Evolutionary conservation across 2,113 vertebrate species (phyloP), one percentile per base, ranked within the genome.

Genomic region (Galemys pyrenaicus): DNA sequence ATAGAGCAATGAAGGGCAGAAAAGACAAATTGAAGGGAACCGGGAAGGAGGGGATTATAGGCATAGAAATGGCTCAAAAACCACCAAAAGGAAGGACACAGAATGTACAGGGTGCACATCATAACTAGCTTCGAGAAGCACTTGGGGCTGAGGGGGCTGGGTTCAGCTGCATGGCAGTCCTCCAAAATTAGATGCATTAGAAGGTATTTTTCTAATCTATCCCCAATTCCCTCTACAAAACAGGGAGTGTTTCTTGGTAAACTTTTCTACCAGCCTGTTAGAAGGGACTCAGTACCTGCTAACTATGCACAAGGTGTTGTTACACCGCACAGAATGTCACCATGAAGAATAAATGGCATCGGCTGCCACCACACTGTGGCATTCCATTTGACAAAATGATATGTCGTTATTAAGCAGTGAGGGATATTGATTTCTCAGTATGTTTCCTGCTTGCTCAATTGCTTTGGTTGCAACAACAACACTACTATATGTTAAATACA

Each of bases 381-480:
- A 95, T 89, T 71, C 17, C 86, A 79, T 91, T 96, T 94, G 26
- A 95, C 95, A 10, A 97, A 97, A 98, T 78, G 24, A 94, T 97
- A 95, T 95, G 95, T 94, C 67, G 20, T 96, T 98, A 96, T 96
- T 97, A 97, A 97, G 91, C 0, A 0, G 71, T 35, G 28, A 97
- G 82, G n/a, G 65, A 39, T 97, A 97, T 97, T 95, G 98, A 97
- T 97, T 97, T 98, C 70, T 92, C 80, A 92, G 44, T 93, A 54
- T 97, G 88, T 94, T 65, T 86, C n/a, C 83, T 96, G 54, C 77
- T 96, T 96, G 95, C 74, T 96, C 35, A 17, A 80, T 95, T 97
- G 81, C 91, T 95, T 94, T 87, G 49, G 46, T 71, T 93, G 81
- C 82, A 89, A 81, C 41, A 94, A 95, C 78, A 56, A 58, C 60